These are phyloP conservation scores for Tribolium freemani DNA, from an alignment of 2,888 invertebrate genomes.

Conservation along the genomic window DNA sequence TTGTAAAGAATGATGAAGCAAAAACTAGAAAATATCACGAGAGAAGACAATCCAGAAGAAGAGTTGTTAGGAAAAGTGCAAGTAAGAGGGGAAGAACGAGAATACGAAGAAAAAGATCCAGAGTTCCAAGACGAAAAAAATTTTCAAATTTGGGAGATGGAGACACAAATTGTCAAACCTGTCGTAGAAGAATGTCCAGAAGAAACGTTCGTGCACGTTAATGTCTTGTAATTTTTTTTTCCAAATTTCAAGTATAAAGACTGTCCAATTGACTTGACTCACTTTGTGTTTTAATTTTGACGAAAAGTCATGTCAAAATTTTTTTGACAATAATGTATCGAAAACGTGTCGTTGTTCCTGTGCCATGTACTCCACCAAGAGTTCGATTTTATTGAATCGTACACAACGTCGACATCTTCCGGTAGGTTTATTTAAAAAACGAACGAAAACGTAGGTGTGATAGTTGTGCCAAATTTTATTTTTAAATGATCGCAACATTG, in stretches of 20 bases:
- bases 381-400: conserved; percentile 7
- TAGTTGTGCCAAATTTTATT: conserved; percentile 25
- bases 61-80: background rate
- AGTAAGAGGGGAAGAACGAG: background rate
- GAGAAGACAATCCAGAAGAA: background rate
- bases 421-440: background rate
- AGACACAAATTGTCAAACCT: no score
- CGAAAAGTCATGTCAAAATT: no score
- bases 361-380: conserved; percentile 24
- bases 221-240: conserved; percentile 7
- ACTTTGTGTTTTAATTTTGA: conserved; percentile 4
- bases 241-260: background rate
- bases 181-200: no score
- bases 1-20: background rate
- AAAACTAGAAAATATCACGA: background rate
- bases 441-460: background rate
- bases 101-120: background rate
- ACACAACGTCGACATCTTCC: conserved; percentile 10
- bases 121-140: background rate
- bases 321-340: background rate
- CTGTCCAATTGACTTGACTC: conserved; percentile 18
- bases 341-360: background rate
- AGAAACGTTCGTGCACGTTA: conserved; percentile 5
- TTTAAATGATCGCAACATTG: conserved; percentile 2
- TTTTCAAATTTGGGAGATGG: background rate